phyloP scores from a whole-genome alignment of 2,113 vertebrate genomes.

The Ictalurus punctatus region DNA sequence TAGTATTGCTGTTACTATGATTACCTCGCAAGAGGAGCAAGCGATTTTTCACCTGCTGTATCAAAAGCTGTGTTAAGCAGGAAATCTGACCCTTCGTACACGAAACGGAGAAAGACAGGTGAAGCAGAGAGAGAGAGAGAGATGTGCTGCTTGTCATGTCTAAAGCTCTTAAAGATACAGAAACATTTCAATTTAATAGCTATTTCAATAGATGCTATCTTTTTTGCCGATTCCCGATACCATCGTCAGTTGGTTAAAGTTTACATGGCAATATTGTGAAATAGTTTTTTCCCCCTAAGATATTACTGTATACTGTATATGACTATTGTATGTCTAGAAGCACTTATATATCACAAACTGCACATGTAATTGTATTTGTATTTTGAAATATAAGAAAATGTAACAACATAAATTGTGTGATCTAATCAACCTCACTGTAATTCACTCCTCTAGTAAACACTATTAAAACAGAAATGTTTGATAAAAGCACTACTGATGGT shows the following conservation, averaged over 20 bases:
- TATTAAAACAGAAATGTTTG: not conserved
- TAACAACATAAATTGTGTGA: not conserved
- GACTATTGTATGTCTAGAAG: not conserved
- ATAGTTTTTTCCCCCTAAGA: too few relatives aligned
- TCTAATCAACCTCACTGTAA: not conserved
- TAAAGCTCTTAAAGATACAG: not conserved
- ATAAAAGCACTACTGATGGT: not conserved
- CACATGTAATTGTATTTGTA: not conserved
- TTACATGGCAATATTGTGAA: not conserved
- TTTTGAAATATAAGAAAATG: not conserved
- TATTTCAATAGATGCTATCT: not conserved
- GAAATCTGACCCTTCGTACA: not conserved
- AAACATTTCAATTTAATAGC: not conserved
- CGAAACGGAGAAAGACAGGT: not conserved
- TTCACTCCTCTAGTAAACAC: not conserved
- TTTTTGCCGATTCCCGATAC: not conserved
- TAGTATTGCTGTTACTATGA: constrained; percentile 1
- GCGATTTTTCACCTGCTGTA: not conserved
- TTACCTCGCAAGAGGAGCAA: not conserved
- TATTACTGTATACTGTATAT: not conserved
- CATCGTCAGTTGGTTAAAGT: not conserved
- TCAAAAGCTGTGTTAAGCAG: not conserved
- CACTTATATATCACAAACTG: not conserved
- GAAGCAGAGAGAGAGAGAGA: not conserved
- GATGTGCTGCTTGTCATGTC: not conserved